These are phyloP conservation scores for Hydractinia symbiolongicarpus DNA, from an alignment of 30 jellyfish, hydroid and myxozoan species.

Conservation along the genomic window DNA sequence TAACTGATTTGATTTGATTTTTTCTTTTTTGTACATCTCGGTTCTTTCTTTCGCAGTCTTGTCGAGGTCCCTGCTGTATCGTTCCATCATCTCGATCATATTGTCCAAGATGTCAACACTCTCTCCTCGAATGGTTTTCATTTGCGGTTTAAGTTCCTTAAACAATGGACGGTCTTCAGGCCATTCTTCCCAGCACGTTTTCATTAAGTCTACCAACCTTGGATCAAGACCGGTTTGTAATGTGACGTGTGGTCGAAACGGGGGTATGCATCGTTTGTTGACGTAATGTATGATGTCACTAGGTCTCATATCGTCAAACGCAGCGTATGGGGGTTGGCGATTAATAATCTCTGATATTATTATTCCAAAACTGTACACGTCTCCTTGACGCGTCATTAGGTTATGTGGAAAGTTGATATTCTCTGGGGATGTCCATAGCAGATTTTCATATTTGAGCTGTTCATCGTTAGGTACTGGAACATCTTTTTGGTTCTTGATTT, in stretches of 20 bases:
- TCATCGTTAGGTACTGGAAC: constrained; percentile 24
- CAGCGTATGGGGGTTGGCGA: constrained; percentile 34
- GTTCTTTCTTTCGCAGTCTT: constrained; percentile 45
- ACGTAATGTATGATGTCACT: constrained; percentile 39
- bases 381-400: constrained; percentile 19
- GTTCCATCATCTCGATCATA: constrained; percentile 52
- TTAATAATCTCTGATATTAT: constrained; percentile 37
- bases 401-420: constrained; percentile 23
- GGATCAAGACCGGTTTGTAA: constrained; percentile 39
- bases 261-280: constrained; percentile 46
- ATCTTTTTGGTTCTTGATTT: neutral
- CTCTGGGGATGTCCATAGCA: constrained; percentile 54
- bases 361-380: constrained; percentile 42
- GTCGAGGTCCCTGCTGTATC: constrained; percentile 28
- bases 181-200: constrained; percentile 24
- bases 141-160: constrained; percentile 26
- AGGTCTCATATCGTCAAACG: constrained; percentile 36
- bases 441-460: constrained; percentile 20
- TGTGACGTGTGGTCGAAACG: constrained; percentile 53
- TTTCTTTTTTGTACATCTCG: constrained; percentile 38
- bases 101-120: constrained; percentile 29
- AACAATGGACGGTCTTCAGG: constrained; percentile 42
- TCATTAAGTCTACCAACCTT: constrained; percentile 38
- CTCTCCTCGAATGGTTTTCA: constrained; percentile 32
- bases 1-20: constrained; percentile 21